These are phyloP conservation scores for Rhagonycha fulva DNA, from an alignment of 2,888 invertebrate species.

Conservation along the genomic window DNA sequence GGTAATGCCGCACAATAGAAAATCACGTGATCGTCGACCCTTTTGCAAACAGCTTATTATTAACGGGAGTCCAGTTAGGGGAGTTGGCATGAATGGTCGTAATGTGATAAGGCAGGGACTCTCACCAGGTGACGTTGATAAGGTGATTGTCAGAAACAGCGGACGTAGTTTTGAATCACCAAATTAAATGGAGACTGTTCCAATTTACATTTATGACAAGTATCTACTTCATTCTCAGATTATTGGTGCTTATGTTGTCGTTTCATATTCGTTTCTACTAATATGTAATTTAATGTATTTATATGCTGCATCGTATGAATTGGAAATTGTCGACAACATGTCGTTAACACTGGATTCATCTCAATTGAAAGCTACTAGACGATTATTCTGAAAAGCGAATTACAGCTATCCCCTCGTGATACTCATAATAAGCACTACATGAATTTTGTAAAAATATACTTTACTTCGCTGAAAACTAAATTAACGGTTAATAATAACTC, in stretches of 20 bases:
- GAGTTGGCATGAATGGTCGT: slow-evolving; percentile 31
- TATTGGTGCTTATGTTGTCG: slow-evolving; percentile 31
- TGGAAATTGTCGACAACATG: slow-evolving; percentile 24
- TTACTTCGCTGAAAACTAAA: neutral
- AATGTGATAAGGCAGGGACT: slow-evolving; percentile 36
- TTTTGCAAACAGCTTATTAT: slow-evolving; percentile 19
- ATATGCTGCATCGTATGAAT: slow-evolving; percentile 20
- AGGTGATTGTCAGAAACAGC: slow-evolving; percentile 32
- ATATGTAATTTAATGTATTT: slow-evolving; percentile 22
- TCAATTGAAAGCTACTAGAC: slow-evolving; percentile 12
- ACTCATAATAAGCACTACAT: neutral
- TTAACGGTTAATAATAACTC: neutral
- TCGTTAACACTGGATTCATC: slow-evolving; percentile 23
- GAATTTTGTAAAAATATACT: neutral
- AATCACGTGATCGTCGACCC: slow-evolving; percentile 23
- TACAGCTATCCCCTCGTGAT: neutral
- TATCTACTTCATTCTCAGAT: slow-evolving; percentile 30
- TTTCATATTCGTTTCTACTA: slow-evolving; percentile 31
- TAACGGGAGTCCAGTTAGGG: slow-evolving; percentile 28
- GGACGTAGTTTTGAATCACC: slow-evolving; percentile 30
- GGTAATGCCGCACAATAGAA: slow-evolving; percentile 18
- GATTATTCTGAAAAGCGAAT: slow-evolving; percentile 4
- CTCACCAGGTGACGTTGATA: slow-evolving; percentile 37
- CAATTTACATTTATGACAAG: slow-evolving; percentile 35
- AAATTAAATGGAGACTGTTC: slow-evolving; percentile 34